Percentiles rank a stretch among this genome's conserved stretches.
Evolutionary conservation across 2,113 vertebrate species (phyloP).

Genomic region (Helogale parvula): DNA sequence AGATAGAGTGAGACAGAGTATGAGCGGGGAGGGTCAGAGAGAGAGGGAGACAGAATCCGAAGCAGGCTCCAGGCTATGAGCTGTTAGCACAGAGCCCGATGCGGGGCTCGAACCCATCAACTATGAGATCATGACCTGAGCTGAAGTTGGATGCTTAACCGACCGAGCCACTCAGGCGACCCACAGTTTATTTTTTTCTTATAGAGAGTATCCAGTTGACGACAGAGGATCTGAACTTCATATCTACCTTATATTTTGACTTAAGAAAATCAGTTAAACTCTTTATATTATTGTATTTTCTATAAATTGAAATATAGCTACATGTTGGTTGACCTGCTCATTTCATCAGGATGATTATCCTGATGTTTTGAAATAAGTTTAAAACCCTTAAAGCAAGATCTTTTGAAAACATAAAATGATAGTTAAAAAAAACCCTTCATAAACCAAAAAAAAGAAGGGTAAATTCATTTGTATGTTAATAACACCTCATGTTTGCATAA

Average conservation of each 20-base stretch:
- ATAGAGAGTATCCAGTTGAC: background rate
- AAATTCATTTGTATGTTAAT: background rate
- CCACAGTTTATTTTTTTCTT: background rate
- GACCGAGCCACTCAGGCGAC: too few species aligned
- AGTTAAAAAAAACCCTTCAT: background rate
- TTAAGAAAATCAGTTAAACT: constrained; percentile 16
- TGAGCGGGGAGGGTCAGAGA: too few species aligned
- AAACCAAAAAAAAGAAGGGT: background rate
- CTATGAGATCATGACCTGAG: too few species aligned
- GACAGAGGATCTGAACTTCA: background rate
- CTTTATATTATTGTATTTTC: background rate
- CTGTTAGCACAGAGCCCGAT: too few species aligned
- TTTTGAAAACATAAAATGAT: background rate
- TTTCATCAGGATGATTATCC: background rate
- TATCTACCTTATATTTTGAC: background rate
- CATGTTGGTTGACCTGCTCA: background rate
- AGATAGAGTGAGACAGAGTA: too few species aligned
- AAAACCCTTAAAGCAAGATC: constrained; percentile 18
- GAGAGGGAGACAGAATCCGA: too few species aligned
- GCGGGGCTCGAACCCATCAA: too few species aligned
- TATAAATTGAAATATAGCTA: background rate
- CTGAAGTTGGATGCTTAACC: too few species aligned
- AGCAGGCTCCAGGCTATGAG: too few species aligned
- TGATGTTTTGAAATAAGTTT: constrained; percentile 14
- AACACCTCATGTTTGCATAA: background rate